Evolutionary conservation across 2,113 vertebrate species (phyloP), one percentile per base, ranked within the genome.

Genomic region (Chaetorhynchus papuensis): DNA sequence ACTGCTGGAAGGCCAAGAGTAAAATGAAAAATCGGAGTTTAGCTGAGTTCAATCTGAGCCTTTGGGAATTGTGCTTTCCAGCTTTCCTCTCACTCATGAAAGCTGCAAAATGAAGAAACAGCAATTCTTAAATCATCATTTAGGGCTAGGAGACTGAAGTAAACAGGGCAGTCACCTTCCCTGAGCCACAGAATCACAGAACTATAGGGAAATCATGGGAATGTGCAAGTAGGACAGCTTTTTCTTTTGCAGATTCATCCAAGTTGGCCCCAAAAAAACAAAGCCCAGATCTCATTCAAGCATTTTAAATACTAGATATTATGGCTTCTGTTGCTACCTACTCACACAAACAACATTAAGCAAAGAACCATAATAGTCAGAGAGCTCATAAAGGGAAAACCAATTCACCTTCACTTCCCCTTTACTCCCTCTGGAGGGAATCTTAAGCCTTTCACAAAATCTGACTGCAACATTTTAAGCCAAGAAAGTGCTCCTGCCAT

Each of bases 1-100:
- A 96, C 94, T 95, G 83, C 91, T 95, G 89, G 86, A 97, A 96
- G 60, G 93, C 95, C 81, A 15, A 88, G 76, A 94, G 44, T 47
- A 47, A 93, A 90, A 92, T 92, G 81, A 94, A 94, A 95, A 97
- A 83, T 71, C 11, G 9, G 85, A 94, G 69, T 93, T 94, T 81
- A 87, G 82, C 92, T 1, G 60, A 90, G 93, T 90, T 90, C 88
- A 90, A 4, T 44, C 23, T 35, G 65, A 90, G 45, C 96, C 93
- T 81, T 89, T 9, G 93, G 90, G 88, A 93, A 60, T 89, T 81
- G 44, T 33, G 37, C 35, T 84, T 93, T 93, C 88, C 93, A 94
- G 92, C 72, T 93, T 76, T 79, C 85, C 76, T 65, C 82, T 70
- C 59, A 33, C 44, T 30, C 83, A 45, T 33, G 52, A 60, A 92